A percentile compares a stretch with the other conserved stretches of the same genome.
Evolutionary conservation across 1,140 invertebrate species (phyloP).

Genomic region (Zaprionus africanus): DNA sequence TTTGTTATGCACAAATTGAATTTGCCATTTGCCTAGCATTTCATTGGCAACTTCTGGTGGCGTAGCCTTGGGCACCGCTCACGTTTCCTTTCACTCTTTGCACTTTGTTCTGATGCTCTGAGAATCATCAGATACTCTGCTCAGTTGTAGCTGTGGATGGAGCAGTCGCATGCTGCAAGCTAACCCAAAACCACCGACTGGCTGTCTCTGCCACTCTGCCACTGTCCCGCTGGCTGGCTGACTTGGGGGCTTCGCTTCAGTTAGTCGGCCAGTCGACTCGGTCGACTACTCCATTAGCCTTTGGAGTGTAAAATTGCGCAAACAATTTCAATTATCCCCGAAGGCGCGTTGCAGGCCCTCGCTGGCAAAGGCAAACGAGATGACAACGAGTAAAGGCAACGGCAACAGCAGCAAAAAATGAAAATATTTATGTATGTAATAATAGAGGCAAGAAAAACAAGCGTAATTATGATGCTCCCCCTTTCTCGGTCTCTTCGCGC

Average conservation of each 20-base stretch:
- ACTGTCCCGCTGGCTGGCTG: slow-evolving; percentile 29
- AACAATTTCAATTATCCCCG: slow-evolving; percentile 83
- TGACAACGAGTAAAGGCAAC: slow-evolving; percentile 36
- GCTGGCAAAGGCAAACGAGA: slow-evolving; percentile 32
- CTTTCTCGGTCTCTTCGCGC: neutral
- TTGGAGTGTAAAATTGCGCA: slow-evolving; percentile 83
- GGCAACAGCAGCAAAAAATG: slow-evolving; percentile 28
- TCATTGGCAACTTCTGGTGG: slow-evolving; percentile 76
- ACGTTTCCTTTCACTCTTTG: neutral
- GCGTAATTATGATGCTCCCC: slow-evolving; percentile 68
- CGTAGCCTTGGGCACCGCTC: slow-evolving; percentile 44
- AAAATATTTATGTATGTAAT: slow-evolving; percentile 64
- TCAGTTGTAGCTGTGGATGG: neutral
- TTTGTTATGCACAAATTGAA: slow-evolving; percentile 79
- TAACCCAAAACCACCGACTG: slow-evolving; percentile 48
- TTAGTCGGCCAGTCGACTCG: slow-evolving; percentile 71
- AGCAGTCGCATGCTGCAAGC: slow-evolving; percentile 43
- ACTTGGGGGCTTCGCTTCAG: slow-evolving; percentile 53
- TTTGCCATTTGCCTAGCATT: slow-evolving; percentile 77
- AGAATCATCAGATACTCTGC: slow-evolving; percentile 56
- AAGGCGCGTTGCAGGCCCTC: slow-evolving; percentile 72
- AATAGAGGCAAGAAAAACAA: slow-evolving; percentile 74
- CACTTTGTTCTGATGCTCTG: slow-evolving; percentile 71
- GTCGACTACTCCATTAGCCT: slow-evolving; percentile 83
- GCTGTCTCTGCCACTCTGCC: slow-evolving; percentile 22